Conservation (phyloP, 2,888 invertebrate genomes). For the Chironomus riparius region DNA sequence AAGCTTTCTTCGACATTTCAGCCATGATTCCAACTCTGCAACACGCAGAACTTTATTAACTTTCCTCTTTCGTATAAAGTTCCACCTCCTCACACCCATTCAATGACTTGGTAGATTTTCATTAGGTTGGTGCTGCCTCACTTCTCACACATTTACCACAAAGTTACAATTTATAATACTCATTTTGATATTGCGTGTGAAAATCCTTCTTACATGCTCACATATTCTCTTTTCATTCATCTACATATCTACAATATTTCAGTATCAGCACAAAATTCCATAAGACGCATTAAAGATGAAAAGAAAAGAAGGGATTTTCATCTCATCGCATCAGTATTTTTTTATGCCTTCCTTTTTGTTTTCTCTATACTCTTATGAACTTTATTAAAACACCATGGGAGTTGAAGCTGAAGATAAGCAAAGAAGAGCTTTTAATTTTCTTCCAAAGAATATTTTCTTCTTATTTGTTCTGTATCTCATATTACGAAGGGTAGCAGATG, state of each 20-base stretch:
- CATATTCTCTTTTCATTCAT: background rate
- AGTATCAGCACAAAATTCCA: no score
- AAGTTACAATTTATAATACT: no score
- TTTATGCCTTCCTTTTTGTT: background rate
- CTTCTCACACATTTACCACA: no score
- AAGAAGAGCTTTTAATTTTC: background rate
- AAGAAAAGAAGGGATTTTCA: background rate
- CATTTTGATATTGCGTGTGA: background rate
- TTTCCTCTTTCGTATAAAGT: no score
- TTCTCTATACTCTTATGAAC: background rate
- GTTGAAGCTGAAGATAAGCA: background rate
- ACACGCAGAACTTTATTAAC: no score
- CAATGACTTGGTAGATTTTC: no score
- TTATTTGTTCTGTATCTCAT: background rate
- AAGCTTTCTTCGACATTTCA: no score
- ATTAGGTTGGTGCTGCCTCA: no score
- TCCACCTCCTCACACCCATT: no score
- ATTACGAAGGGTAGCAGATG: background rate
- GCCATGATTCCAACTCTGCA: no score
- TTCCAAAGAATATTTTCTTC: background rate
- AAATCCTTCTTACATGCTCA: background rate
- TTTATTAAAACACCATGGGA: constrained; percentile 19
- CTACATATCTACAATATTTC: no score
- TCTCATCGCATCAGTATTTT: background rate
- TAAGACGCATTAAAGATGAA: no score